These are phyloP conservation scores for Florisuga fusca DNA, from an alignment of 2,797 vertebrate species.

Conservation along the genomic window DNA sequence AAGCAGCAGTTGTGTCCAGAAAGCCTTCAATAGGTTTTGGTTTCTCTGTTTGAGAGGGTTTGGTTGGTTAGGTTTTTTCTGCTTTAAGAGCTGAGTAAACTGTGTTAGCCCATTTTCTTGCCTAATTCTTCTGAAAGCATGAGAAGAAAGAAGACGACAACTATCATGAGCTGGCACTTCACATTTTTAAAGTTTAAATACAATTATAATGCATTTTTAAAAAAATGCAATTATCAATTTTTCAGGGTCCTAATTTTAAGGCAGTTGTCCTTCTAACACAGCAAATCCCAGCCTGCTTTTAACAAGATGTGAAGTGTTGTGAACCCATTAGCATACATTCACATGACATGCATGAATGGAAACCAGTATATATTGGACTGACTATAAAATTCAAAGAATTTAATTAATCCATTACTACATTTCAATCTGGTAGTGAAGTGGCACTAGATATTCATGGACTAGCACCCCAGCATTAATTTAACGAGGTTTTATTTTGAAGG, in stretches of 20 bases:
- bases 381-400: neutral
- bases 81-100: neutral
- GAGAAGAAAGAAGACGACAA: neutral
- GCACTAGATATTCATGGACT: neutral
- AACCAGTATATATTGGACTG: neutral
- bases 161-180: neutral
- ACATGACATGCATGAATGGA: neutral
- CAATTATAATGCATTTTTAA: neutral
- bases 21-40: neutral
- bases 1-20: neutral
- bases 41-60: accelerated
- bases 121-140: neutral
- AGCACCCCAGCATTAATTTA: neutral
- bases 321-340: neutral
- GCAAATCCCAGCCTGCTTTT: neutral
- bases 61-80: neutral
- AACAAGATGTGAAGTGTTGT: neutral
- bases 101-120: neutral
- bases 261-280: neutral
- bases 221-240: neutral
- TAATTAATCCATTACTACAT: neutral
- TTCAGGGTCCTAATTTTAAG: neutral
- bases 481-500: neutral
- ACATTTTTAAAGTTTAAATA: neutral
- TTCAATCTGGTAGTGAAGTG: neutral